Conservation (phyloP, 2,888 invertebrate genomes). For the Agelastica alni region DNA sequence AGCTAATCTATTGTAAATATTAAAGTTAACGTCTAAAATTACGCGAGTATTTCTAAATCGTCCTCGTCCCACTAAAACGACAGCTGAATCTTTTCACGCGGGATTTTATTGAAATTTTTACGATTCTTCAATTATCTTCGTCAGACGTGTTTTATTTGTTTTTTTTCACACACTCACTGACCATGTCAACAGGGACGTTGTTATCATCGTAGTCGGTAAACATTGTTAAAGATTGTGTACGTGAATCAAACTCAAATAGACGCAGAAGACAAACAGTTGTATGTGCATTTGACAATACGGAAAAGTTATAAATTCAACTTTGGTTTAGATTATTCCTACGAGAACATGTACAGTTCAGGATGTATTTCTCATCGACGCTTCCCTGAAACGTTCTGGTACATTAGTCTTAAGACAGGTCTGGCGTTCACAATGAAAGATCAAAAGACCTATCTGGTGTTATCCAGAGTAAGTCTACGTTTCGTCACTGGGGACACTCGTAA, state of each 20-base stretch:
- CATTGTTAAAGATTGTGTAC: constrained; percentile 17
- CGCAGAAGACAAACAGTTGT: too few species aligned
- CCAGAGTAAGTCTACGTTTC: too few species aligned
- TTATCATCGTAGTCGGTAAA: constrained; percentile 23
- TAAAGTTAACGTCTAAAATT: neutral
- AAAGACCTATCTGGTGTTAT: too few species aligned
- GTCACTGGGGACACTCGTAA: too few species aligned
- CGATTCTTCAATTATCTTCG: constrained; percentile 18
- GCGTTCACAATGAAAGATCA: too few species aligned
- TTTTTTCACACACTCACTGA: constrained; percentile 30
- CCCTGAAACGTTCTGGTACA: too few species aligned
- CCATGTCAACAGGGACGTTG: constrained; percentile 20
- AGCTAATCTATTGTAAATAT: constrained; percentile 4
- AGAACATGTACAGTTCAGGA: too few species aligned
- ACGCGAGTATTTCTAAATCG: neutral
- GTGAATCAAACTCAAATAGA: constrained; percentile 3
- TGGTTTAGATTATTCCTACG: too few species aligned
- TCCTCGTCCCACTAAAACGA: constrained; percentile 17
- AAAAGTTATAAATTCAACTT: too few species aligned
- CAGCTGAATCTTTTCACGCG: constrained; percentile 16
- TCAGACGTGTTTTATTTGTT: constrained; percentile 14
- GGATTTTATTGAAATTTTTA: constrained; percentile 9
- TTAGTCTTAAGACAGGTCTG: too few species aligned
- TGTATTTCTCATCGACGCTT: too few species aligned
- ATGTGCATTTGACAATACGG: too few species aligned